Evolutionary conservation across 2,113 vertebrate species (phyloP), one percentile per base, ranked within the genome.

Genomic region (Kryptolebias marmoratus): DNA sequence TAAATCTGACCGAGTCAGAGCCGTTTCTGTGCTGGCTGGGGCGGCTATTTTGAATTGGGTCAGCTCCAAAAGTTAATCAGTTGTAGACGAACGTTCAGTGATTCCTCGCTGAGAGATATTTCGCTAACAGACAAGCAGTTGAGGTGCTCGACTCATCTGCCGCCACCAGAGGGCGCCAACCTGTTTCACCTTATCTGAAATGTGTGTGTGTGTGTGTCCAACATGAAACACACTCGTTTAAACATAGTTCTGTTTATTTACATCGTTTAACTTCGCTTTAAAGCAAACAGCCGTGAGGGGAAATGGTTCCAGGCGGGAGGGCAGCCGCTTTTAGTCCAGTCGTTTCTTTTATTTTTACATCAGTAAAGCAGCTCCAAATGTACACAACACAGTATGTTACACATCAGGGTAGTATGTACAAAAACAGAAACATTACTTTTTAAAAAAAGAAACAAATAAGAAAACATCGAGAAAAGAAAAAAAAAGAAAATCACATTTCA

Each of bases 341-440:
- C 74, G 77, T 93, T 93, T 90, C 14, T 16, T 49, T 49, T 49
- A 3, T 49, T 52, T 52, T 52, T 52, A 87, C 85, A 91, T 93
- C 93, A 95, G 92, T 94, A 94, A 88, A 94, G 94, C 94, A 93
- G 93, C 93, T 95, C 95, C 94, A 94, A 95, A 96, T 96, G 94
- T 95, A 93, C 95, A 95, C 89, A 95, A 94, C 93, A 88, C 85
- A 96, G 47, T 93, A 96, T 97, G 94, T 96, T 96, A 97, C 95
- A 97, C 83, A 88, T 95, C 79, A 87, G 89, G 94, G 92, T 83
- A 85, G 65, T 95, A 96, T 96, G 94, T 96, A 96, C 95, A 97
- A 84, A 92, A 92, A 91, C 62, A 72, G 2, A 5, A 10, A 36
- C 22, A 22, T 22, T 22, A 22, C 22, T 2, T 70, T 66, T 84